Evolutionary conservation across 2,797 vertebrate genomes (phyloP).

Genomic region (Siniperca undulata): DNA sequence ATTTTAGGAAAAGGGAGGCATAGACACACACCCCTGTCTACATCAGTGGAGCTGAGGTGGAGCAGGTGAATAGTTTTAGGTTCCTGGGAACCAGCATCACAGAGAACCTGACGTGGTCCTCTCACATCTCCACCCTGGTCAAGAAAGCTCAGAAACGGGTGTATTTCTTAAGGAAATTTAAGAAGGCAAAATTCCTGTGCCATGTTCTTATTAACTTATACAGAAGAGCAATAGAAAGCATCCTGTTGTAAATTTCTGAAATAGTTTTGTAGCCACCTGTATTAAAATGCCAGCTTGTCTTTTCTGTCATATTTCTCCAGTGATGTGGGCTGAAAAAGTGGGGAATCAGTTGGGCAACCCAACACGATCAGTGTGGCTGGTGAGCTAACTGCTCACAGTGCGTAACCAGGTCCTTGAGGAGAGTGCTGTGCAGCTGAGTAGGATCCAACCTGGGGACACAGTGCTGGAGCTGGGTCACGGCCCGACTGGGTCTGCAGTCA

Average conservation of each 20-base stretch:
- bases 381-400: slow-evolving; percentile 64
- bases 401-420: slow-evolving; percentile 75
- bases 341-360: slow-evolving; percentile 77
- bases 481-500: slow-evolving; percentile 78
- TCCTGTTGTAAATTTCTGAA: not conserved
- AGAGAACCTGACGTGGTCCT: no score
- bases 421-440: slow-evolving; percentile 74
- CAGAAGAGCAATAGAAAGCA: no score
- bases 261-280: not conserved
- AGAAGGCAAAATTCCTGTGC: no score
- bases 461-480: slow-evolving; percentile 85
- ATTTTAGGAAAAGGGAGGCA: no score
- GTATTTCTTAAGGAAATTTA: no score
- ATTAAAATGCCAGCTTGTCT: not conserved
- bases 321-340: slow-evolving; percentile 69
- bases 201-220: no score
- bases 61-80: no score
- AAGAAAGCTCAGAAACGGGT: no score
- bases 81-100: no score
- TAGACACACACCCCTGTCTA: no score
- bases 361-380: slow-evolving; percentile 77
- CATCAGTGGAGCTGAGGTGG: no score
- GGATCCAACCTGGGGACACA: slow-evolving; percentile 76
- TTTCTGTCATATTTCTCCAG: slow-evolving; percentile 39
- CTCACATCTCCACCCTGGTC: no score